Percentiles rank a stretch among this genome's conserved stretches.
These are phyloP conservation scores for Penaeus vannamei DNA, from an alignment of 1,140 invertebrate genomes.

Conservation along the genomic window DNA sequence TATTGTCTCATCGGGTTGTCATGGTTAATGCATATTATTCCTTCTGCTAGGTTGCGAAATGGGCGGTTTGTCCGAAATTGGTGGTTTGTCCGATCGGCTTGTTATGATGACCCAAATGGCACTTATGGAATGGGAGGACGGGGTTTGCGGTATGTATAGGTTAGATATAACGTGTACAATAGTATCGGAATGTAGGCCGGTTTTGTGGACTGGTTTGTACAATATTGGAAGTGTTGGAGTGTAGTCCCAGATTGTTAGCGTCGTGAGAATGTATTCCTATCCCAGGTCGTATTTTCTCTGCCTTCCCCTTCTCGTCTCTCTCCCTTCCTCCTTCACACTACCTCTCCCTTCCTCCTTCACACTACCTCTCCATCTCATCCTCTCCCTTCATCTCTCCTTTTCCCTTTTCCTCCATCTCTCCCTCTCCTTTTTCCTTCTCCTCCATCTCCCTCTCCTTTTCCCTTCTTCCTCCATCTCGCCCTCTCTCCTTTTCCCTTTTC, in stretches of 20 bases:
- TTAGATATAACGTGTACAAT: background rate
- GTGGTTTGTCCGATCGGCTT: background rate
- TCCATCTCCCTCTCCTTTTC: background rate
- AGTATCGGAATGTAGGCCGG: background rate
- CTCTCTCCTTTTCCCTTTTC: too few species aligned
- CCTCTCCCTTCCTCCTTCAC: conserved; percentile 10
- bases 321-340: background rate
- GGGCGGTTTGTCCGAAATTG: conserved; percentile 1
- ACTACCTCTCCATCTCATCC: background rate
- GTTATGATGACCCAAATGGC: too few species aligned
- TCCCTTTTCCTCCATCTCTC: background rate
- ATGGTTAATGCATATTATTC: conserved; percentile 62
- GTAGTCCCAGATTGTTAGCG: too few species aligned
- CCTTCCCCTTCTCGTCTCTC: too few species aligned
- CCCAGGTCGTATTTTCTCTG: too few species aligned
- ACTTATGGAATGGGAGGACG: background rate
- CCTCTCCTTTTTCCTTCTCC: background rate
- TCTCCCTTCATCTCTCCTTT: background rate
- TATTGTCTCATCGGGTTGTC: conserved; percentile 69
- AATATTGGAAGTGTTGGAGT: background rate
- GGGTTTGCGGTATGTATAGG: background rate
- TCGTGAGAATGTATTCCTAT: too few species aligned
- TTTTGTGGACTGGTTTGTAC: background rate
- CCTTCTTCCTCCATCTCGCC: background rate
- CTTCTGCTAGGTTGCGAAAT: conserved; percentile 39